Conservation (phyloP, 2,113 vertebrate species). For the Proterorhinus semilunaris region DNA sequence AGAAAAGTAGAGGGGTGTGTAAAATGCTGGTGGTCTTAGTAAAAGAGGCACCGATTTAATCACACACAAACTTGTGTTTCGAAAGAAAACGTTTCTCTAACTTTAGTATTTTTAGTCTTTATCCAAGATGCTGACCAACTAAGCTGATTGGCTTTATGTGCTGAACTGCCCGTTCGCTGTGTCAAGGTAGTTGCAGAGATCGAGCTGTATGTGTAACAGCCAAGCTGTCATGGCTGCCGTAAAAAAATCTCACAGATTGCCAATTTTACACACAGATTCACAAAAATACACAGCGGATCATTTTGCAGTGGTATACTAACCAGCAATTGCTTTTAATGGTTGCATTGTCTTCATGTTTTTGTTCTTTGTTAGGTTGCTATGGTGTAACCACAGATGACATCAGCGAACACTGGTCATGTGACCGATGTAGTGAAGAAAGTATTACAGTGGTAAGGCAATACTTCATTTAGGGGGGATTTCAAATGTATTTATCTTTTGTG, state of each 20-base stretch:
- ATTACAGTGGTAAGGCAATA: conserved; percentile 86
- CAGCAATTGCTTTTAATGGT: background rate
- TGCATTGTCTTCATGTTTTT: background rate
- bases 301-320: background rate
- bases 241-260: conserved; percentile 15
- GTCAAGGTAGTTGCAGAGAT: conserved; percentile 9
- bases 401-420: conserved; percentile 86
- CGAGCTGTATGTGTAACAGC: background rate
- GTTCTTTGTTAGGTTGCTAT: conserved; percentile 86
- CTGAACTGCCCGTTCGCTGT: conserved; percentile 2
- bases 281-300: conserved; percentile 19
- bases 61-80: conserved; percentile 31
- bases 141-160: conserved; percentile 19
- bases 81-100: conserved; percentile 6
- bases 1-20: conserved; percentile 53
- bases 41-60: conserved; percentile 23
- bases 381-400: conserved; percentile 85
- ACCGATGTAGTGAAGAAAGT: conserved; percentile 84
- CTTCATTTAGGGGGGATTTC: background rate
- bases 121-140: conserved; percentile 29
- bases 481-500: background rate
- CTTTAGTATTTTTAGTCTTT: conserved; percentile 32
- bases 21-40: conserved; percentile 47
- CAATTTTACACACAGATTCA: conserved; percentile 5
- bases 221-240: conserved; percentile 2